Evolutionary conservation across 1,140 invertebrate species (phyloP).

Genomic region (Zaprionus inermis): DNA sequence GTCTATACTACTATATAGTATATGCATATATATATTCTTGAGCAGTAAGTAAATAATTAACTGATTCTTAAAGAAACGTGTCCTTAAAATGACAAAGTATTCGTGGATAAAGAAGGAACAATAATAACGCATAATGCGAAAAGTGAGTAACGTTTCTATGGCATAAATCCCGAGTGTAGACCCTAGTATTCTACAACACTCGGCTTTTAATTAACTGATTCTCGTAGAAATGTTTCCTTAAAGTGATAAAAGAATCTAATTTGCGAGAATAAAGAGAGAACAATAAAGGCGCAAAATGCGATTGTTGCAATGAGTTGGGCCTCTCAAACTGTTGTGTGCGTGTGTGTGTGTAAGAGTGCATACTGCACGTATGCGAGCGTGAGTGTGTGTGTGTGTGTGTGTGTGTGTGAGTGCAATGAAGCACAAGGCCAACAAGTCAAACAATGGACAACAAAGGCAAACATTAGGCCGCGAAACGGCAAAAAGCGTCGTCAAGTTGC

Average conservation of each 20-base stretch:
- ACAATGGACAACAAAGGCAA: conserved; percentile 62
- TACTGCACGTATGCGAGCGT: not conserved
- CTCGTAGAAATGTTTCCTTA: not conserved
- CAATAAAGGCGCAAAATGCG: conserved; percentile 43
- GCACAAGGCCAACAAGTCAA: conserved; percentile 66
- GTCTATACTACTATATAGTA: too few relatives aligned
- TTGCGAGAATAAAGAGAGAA: conserved; percentile 20
- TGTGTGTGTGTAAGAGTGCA: conserved; percentile 11
- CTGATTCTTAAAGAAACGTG: too few relatives aligned
- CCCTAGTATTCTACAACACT: not conserved
- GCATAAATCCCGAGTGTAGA: not conserved
- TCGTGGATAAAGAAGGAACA: too few relatives aligned
- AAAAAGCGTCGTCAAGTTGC: conserved; percentile 13
- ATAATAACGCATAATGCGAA: too few relatives aligned
- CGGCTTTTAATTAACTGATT: not conserved
- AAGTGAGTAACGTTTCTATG: too few relatives aligned
- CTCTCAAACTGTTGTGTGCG: conserved; percentile 7
- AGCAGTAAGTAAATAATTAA: not conserved
- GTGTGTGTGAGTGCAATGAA: conserved; percentile 41
- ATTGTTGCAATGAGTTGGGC: conserved; percentile 22
- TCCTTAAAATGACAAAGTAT: too few relatives aligned
- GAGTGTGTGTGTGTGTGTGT: conserved; percentile 23
- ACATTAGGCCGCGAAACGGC: conserved; percentile 9
- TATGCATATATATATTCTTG: not conserved
- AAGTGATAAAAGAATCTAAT: conserved; percentile 4